A percentile compares a stretch with the other conserved stretches of the same genome.
phyloP scores from a whole-genome alignment of 2,888 invertebrate genomes.

The Tridacna crocea region DNA sequence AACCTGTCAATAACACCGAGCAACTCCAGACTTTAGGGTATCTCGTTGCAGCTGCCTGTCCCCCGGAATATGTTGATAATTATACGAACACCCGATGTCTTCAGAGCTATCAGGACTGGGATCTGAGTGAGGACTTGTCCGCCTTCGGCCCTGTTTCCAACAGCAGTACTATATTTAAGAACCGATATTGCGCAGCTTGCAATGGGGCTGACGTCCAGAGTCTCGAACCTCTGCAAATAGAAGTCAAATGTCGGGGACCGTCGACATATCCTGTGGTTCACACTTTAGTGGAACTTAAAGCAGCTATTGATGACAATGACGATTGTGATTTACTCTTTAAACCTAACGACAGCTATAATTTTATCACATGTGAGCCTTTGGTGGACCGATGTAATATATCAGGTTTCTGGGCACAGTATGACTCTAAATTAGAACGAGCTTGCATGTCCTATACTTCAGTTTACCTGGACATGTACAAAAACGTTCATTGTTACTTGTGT shows the following conservation, averaged over 20 bases:
- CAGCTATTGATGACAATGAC: not conserved
- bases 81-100: not conserved
- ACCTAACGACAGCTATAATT: not conserved
- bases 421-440: conserved; percentile 1
- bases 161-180: not conserved
- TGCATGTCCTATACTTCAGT: conserved; percentile 20
- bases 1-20: not conserved
- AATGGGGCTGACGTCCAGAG: not conserved
- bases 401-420: conserved; percentile 10
- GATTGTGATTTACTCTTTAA: conserved; percentile 15
- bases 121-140: not conserved
- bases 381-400: conserved; percentile 24
- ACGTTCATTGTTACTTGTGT: conserved; percentile 28
- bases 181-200: conserved; percentile 18
- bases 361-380: not conserved
- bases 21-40: not conserved
- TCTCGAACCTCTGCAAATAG: not conserved
- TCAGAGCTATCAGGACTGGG: not conserved
- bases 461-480: conserved; percentile 3
- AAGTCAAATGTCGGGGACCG: not conserved
- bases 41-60: not conserved
- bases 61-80: not conserved
- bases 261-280: not conserved
- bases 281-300: not conserved
- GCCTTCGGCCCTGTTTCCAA: not conserved